phyloP scores from a whole-genome alignment of 2,113 vertebrate species.

The Oryzias javanicus region DNA sequence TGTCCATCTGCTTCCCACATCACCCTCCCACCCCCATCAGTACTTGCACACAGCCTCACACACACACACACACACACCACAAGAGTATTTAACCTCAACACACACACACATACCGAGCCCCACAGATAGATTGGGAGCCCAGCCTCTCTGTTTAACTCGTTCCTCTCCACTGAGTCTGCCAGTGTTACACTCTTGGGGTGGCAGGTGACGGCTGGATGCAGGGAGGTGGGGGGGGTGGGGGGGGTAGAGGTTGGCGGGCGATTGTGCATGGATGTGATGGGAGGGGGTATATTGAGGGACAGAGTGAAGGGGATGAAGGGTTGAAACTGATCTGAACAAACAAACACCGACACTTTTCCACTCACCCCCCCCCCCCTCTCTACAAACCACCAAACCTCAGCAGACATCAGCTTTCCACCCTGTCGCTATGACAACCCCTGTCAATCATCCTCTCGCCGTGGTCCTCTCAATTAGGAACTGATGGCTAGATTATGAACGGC shows the following conservation, averaged over 20 bases:
- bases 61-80: slow-evolving; percentile 85
- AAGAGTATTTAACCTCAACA: slow-evolving; percentile 93
- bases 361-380: slow-evolving; percentile 19
- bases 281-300: slow-evolving; percentile 53
- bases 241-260: slow-evolving; percentile 17
- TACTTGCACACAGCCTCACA: slow-evolving; percentile 55
- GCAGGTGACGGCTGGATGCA: slow-evolving; percentile 61
- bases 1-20: slow-evolving; percentile 88
- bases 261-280: neutral
- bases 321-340: slow-evolving; percentile 75
- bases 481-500: slow-evolving; percentile 42
- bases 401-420: slow-evolving; percentile 62
- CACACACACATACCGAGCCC: slow-evolving; percentile 65
- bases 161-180: slow-evolving; percentile 81
- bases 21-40: slow-evolving; percentile 68
- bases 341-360: slow-evolving; percentile 50
- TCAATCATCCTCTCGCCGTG: slow-evolving; percentile 62
- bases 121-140: slow-evolving; percentile 38
- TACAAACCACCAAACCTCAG: slow-evolving; percentile 51
- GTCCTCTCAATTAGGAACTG: slow-evolving; percentile 38
- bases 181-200: slow-evolving; percentile 67
- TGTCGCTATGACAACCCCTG: slow-evolving; percentile 74
- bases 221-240: slow-evolving; percentile 57
- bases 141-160: slow-evolving; percentile 90
- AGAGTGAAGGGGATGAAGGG: slow-evolving; percentile 44